Percentiles rank a stretch among this genome's conserved stretches.
Conservation (phyloP, 2,888 invertebrate species). For the Halictus quadricinctus region DNA sequence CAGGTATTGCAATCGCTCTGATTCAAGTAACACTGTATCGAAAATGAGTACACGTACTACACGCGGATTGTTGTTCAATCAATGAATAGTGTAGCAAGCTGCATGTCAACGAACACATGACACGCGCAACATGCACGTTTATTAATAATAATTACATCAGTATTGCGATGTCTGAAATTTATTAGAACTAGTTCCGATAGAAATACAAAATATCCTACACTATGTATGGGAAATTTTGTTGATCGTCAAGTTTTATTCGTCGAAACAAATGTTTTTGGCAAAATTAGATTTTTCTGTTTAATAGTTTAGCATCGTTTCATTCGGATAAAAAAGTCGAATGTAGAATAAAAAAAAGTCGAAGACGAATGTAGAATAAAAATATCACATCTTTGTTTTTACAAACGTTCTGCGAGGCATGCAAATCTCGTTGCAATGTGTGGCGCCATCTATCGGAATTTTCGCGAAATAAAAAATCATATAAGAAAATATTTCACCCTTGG, state of each 20-base stretch:
- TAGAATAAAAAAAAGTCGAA: not conserved
- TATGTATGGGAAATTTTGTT: too few relatives aligned
- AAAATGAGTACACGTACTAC: slow-evolving; percentile 15
- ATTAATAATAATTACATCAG: not conserved
- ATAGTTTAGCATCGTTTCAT: too few relatives aligned
- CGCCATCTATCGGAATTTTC: slow-evolving; percentile 7
- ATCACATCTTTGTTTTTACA: not conserved
- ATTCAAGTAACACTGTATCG: slow-evolving; percentile 8
- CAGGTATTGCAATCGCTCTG: not conserved
- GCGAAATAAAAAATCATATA: not conserved
- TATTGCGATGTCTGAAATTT: not conserved
- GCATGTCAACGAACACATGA: not conserved
- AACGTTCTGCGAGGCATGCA: not conserved
- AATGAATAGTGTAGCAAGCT: not conserved
- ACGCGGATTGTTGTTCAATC: slow-evolving; percentile 18
- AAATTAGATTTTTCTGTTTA: too few relatives aligned
- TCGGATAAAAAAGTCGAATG: not conserved
- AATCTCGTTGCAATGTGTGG: not conserved
- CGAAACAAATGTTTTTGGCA: too few relatives aligned
- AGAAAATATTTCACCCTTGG: not conserved
- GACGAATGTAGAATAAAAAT: not conserved
- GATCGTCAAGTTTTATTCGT: too few relatives aligned
- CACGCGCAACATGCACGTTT: not conserved
- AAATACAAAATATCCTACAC: too few relatives aligned
- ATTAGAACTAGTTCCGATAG: not conserved